Evolutionary conservation across 2,888 invertebrate genomes (phyloP), one percentile per base, ranked within the genome.

Genomic region (Phasia obesa): DNA sequence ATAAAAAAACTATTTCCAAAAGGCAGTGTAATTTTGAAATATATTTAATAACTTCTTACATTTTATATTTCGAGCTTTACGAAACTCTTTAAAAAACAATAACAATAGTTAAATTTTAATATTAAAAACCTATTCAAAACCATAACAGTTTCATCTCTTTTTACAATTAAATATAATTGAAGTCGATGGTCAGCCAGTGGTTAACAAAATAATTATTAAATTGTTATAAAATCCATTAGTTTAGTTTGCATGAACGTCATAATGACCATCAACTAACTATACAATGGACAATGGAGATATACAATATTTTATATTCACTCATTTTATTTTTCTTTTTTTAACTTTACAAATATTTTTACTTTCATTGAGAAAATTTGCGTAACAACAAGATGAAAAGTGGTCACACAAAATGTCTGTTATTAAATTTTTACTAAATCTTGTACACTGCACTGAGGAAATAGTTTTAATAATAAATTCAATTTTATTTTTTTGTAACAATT

Each of bases 301-400:
- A 25, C 17, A 19, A 19, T 15, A 25, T 13, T 17, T 35, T 25
- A 9, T 13, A 9, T 62, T 27, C 27, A 44, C 13, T 44, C 11
- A 19, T 38, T 47, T 38, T 38, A 7, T 38, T 38, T 53, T 67
- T 42, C 13, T 44, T 75, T 77, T 64, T 55, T 38, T 70, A 70
- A 77, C 6, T 21, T 64, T 60, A 31, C 65, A 60, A 64, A 64
- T 51, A 60, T 77, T 44, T 71, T 67, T 3, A 73, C 59, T 73
- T 79, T 79, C 71, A 59, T 65, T 65, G 21, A 15, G 21, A 25
- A 67, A 59, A 57, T 11, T 25, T 70, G 17, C 31, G 38, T 51
- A 31, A 62, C 55, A 38, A 19, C 3, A 19, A 23, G 15, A 11
- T 15, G 35, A 79, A 73, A 73, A 65, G 17, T 79, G 44, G 51